Base-by-base conservation (phyloP, 2,113 vertebrate species). In the Pteruthius melanotis region DNA sequence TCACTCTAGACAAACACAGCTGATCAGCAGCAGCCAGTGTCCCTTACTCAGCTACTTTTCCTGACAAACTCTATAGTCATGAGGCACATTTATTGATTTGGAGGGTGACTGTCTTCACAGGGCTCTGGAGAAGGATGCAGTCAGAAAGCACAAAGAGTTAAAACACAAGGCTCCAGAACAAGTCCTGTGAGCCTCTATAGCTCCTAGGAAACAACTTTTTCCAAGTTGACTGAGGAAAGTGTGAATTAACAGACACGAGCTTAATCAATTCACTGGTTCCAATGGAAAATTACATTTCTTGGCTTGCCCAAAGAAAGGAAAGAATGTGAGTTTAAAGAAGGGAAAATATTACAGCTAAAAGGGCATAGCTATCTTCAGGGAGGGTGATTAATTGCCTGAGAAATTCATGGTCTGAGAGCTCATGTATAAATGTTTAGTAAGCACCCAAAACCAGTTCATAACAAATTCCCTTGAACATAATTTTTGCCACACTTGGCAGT, bases 1-100 rank as follows among this genome's bases (percentile, higher is more conserved):
- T 93, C 37, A 8, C 40, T 65, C 87, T 92, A 91, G 90, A 75
- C 85, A 94, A 97, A 96, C 96, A 96, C 63, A 97, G 96, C 77
- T 81, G 78, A 95, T 65, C 40, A 50, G 60, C 31, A 90, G 60
- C 31, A 68, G 72, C 8, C 53, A 35, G 39, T 4, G 7, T 59
- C 72, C 56, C 93, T 90, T 42, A 37, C 26, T 95, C 88, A 81
- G 84, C 42, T 60, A 3, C 72, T 83, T 50, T 33, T 56, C 57
- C 52, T 59, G 35, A 35, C 35, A 85, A 83, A n/a, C 42, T 78
- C 37, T 14, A 4, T 33, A 52, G 47, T 45, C 49, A 47, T 13
- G 30, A 52, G 23, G 37, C 0, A 0, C 44, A 40, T 37, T 22
- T 72, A 21, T 14, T 82, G 47, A 44, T 49, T 82, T 64, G 61